phyloP scores from a whole-genome alignment of 2,113 vertebrate species.

The Rousettus leschenaultii region DNA sequence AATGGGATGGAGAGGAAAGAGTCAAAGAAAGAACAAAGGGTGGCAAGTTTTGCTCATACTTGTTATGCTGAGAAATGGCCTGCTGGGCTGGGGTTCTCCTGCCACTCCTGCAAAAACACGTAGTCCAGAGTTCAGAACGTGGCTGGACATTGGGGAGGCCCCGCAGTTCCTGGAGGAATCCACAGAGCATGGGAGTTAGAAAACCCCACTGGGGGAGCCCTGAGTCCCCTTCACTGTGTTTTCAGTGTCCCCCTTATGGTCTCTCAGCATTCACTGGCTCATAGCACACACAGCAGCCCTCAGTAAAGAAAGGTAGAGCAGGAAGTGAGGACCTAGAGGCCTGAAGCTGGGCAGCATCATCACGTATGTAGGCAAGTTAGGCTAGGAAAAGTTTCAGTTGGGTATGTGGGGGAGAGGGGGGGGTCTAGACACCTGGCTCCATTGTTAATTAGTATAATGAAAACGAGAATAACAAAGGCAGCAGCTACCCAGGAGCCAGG shows the following conservation, averaged over 20 bases:
- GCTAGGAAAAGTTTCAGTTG: not conserved
- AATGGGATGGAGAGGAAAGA: not conserved
- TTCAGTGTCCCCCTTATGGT: not conserved
- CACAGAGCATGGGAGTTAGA: not conserved
- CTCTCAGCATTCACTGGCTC: not conserved
- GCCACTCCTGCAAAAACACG: too few relatives aligned
- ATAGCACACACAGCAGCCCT: not conserved
- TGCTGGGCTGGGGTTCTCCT: not conserved
- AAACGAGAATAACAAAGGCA: not conserved
- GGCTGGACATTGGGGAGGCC: too few relatives aligned
- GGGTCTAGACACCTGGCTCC: not conserved
- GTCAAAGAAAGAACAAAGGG: not conserved
- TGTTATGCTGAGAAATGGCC: not conserved
- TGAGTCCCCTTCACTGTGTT: too few relatives aligned
- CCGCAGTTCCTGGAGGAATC: not conserved
- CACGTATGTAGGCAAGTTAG: not conserved
- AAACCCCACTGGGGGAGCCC: not conserved
- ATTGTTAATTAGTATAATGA: not conserved
- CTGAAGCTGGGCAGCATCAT: too few relatives aligned
- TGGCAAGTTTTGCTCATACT: not conserved
- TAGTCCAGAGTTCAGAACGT: not conserved
- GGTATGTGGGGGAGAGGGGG: too few relatives aligned
- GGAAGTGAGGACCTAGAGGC: not conserved
- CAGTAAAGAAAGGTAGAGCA: not conserved
- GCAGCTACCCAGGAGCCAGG: not conserved